A percentile compares a stretch with the other conserved stretches of the same genome.
These are phyloP conservation scores for Drosophila barbarae DNA, from an alignment of 2,888 invertebrate genomes.

Conservation along the genomic window DNA sequence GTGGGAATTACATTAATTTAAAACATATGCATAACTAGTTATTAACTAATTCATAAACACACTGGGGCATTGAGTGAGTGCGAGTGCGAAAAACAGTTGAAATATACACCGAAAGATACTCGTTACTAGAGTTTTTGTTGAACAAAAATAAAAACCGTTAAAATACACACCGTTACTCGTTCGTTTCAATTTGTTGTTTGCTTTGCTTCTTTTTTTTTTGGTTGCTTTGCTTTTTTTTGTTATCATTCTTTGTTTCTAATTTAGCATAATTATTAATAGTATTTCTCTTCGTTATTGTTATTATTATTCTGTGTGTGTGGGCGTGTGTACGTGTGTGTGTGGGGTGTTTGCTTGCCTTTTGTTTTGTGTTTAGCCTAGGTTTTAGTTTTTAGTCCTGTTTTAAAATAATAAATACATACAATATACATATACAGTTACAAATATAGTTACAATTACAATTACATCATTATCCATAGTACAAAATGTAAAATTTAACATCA, in stretches of 20 bases:
- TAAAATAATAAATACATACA: conserved; percentile 71
- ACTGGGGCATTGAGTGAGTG: conserved; percentile 23
- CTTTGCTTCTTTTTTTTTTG: conserved; percentile 28
- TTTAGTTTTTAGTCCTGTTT: conserved; percentile 55
- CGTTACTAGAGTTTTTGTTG: conserved; percentile 1
- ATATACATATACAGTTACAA: conserved; percentile 70
- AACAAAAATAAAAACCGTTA: conserved; percentile 15
- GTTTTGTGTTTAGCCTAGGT: conserved; percentile 53
- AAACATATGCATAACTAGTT: conserved; percentile 44
- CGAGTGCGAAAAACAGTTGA: conserved; percentile 1
- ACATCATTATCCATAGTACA: conserved; percentile 71
- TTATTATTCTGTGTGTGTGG: conserved; percentile 12
- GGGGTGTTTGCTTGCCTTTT: conserved; percentile 27
- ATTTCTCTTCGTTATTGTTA: conserved; percentile 34
- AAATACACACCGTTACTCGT: conserved; percentile 21
- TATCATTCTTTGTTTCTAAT: conserved; percentile 39
- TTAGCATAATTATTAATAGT: conserved; percentile 67
- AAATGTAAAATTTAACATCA: conserved; percentile 74
- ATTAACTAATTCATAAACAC: conserved; percentile 58
- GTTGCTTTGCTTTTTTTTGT: conserved; percentile 39
- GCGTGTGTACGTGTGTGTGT: conserved; percentile 20
- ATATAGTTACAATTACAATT: conserved; percentile 64
- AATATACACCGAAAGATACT: conserved; percentile 21
- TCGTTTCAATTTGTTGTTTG: conserved; percentile 16
- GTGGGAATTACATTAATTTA: conserved; percentile 21